Evolutionary conservation across 2,797 vertebrate genomes (phyloP), one percentile per base, ranked within the genome.

Genomic region (Tenualosa thibaudeaui): DNA sequence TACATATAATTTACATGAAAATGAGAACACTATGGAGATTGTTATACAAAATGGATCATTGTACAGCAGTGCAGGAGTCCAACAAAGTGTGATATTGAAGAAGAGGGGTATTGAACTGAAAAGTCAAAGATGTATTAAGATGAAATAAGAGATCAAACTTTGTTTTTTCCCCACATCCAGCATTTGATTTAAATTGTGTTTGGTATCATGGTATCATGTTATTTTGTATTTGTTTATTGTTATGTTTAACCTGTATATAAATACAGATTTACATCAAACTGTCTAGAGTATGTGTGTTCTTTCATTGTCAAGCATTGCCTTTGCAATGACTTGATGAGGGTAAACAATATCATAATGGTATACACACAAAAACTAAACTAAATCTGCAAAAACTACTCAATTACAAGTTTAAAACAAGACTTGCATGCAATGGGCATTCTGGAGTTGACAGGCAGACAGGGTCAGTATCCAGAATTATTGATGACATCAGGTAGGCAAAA

Each of bases 191-290:
- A 43, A 78, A 84, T 83, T 84, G n/a, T 82, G 75, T 85, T 90
- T 92, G 89, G 90, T 92, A 90, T n/a, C n/a, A 92, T 94, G 85
- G 82, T 83, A 91, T 91, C 90, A 78, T 68, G 91, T 81, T 89
- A 81, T 92, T 93, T 93, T 91, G 31, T 91, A 93, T 85, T 84
- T 81, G 46, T 86, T 85, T 56, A 86, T 93, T 93, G 85, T 78
- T 86, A 93, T 92, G 84, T 81, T 92, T 94, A 87, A 93, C 91
- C 91, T 93, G 93, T 92, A 94, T 93, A 95, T 94, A 95, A 95
- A 94, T 93, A 91, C 91, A 91, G 91, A 92, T 93, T 93, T 92
- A 94, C 92, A 93, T 92, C 91, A 86, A 46, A 62, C 22, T 43
- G 24, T 19, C 53, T 84, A 37, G 46, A 81, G 13, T 46, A 17